Conservation (phyloP, 2,113 vertebrate genomes). For the Odontesthes bonariensis region DNA sequence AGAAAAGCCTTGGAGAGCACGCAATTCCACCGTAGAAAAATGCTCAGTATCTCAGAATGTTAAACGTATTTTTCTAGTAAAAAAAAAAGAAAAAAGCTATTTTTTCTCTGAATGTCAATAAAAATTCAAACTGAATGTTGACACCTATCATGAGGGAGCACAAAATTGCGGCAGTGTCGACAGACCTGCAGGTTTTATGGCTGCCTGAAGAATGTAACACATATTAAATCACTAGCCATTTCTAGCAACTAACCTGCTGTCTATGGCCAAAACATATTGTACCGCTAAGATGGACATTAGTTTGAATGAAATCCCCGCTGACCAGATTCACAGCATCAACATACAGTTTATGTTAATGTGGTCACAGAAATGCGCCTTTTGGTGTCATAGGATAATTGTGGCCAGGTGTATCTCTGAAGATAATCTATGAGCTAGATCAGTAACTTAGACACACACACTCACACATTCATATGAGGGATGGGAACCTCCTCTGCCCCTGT, state of each 20-base stretch:
- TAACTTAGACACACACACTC: conserved; percentile 34
- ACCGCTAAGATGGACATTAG: neutral
- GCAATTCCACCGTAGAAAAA: conserved; percentile 31
- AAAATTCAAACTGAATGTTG: neutral
- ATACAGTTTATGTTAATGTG: neutral
- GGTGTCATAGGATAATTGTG: conserved; percentile 63
- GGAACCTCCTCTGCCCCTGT: conserved; percentile 52
- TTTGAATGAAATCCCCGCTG: conserved; percentile 13
- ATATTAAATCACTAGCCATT: conserved; percentile 27
- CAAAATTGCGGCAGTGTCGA: conserved; percentile 50
- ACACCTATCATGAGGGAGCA: neutral
- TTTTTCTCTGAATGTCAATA: neutral
- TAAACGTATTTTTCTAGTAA: neutral
- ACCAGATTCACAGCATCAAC: conserved; percentile 24
- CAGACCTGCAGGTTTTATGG: conserved; percentile 7
- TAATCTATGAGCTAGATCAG: conserved; percentile 64
- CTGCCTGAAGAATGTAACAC: conserved; percentile 34
- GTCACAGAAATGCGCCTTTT: conserved; percentile 11
- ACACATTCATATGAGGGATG: conserved; percentile 44
- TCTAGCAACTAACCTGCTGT: conserved; percentile 23
- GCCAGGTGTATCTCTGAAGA: conserved; percentile 59
- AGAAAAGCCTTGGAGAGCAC: conserved; percentile 38
- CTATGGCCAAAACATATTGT: conserved; percentile 2
- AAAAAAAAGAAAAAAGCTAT: neutral
- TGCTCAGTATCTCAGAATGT: conserved; percentile 11